Evolutionary conservation across 2,888 invertebrate species (phyloP), one percentile per base, ranked within the genome.

Genomic region (Drosophila mulleri): DNA sequence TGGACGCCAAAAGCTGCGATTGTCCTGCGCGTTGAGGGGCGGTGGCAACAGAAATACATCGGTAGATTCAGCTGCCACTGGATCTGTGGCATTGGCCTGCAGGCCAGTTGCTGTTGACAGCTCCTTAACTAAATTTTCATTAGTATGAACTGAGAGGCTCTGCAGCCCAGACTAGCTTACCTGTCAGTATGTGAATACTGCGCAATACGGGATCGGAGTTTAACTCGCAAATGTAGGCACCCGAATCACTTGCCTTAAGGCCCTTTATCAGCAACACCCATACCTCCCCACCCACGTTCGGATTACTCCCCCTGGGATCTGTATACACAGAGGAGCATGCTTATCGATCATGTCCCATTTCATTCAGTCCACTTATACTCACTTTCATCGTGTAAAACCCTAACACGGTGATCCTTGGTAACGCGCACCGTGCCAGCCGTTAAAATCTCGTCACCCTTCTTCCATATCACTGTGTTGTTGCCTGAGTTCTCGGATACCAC

Each of bases 211-310:
- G 97, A 81, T 95, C 95, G 18, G 96, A 96, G 93, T 97, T 97
- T 20, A 97, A 95, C 93, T 97, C 97, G 86, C 97, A 97, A 81
- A 96, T 95, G 92, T 97, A 97, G 41, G 96, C 94, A 2, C 97
- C 97, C 0, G 96, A 95, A 91, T 97, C 97, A 0, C 95, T 94
- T 0, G 95, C 93, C 85, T 94, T 95, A 18, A 96, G 95, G 20
- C 94, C 93, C 90, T 95, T 95, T 88, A 97, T 96, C 73, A 96
- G 95, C 56, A 97, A 94, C 47, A 97, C 96, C 97, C 97, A 97
- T 18, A 97, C 97, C 90, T 97, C 97, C 0, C 97, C 97, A 3
- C 96, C 97, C 89, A 82, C 83, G 18, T 86, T 88, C 68, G 77
- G 39, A 42, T 87, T 79, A 29, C 63, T 80, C 5, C 88, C 92